phyloP scores from a whole-genome alignment of 2,888 invertebrate genomes.

The Tenthredo notha region DNA sequence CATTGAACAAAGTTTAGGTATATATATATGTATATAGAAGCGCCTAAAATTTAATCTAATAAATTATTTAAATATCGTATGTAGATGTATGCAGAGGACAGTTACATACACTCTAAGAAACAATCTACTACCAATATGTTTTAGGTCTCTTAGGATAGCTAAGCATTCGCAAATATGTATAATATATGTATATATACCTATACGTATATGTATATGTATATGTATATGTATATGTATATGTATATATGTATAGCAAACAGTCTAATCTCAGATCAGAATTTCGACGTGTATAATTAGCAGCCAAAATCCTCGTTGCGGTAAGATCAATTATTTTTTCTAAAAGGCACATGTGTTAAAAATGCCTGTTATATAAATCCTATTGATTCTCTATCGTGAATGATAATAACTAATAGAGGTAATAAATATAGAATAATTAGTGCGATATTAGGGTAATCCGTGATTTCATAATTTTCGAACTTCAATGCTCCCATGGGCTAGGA shows the following conservation, averaged over 20 bases:
- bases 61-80: constrained; percentile 55
- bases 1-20: constrained; percentile 51
- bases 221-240: not conserved
- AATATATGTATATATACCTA: not conserved
- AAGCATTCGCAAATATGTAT: not conserved
- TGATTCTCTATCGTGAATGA: not conserved
- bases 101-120: constrained; percentile 9
- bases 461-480: too few species aligned
- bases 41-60: constrained; percentile 52
- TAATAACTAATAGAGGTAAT: not conserved
- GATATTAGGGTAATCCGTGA: not conserved
- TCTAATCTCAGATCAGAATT: constrained; percentile 31
- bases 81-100: constrained; percentile 25
- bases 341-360: constrained; percentile 44
- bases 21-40: constrained; percentile 23
- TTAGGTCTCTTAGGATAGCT: not conserved
- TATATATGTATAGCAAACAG: constrained; percentile 7
- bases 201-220: not conserved
- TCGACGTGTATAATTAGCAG: not conserved
- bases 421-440: not conserved
- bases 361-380: not conserved
- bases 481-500: too few species aligned
- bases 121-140: not conserved
- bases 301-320: not conserved
- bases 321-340: constrained; percentile 25